phyloP scores from a whole-genome alignment of 1,140 invertebrate species.

The Adoxophyes honmai region DNA sequence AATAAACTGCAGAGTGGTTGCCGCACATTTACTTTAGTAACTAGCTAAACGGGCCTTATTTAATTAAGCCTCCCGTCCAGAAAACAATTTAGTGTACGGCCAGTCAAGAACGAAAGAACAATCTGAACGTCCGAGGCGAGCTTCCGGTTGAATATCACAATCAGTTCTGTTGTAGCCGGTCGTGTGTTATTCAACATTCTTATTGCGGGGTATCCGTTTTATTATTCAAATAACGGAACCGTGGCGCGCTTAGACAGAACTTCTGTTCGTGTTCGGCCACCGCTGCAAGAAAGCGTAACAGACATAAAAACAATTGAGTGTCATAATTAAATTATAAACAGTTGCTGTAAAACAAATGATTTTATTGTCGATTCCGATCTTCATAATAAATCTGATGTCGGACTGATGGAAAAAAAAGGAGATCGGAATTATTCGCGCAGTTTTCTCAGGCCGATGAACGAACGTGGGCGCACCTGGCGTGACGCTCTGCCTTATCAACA shows the following conservation, averaged over 20 bases:
- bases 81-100: too few relatives aligned
- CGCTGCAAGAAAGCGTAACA: conserved; percentile 7
- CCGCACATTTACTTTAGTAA: too few relatives aligned
- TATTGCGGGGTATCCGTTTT: background rate
- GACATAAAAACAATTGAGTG: conserved; percentile 11
- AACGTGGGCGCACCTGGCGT: conserved; percentile 34
- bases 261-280: background rate
- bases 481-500: conserved; percentile 40
- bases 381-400: conserved; percentile 45
- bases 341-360: conserved; percentile 46
- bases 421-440: conserved; percentile 42
- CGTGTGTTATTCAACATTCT: background rate
- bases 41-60: too few relatives aligned
- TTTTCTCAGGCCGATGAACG: conserved; percentile 46
- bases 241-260: background rate
- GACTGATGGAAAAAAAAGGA: conserved; percentile 37
- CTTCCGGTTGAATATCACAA: too few relatives aligned
- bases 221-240: conserved; percentile 9
- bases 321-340: conserved; percentile 24
- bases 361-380: conserved; percentile 47
- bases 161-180: too few relatives aligned
- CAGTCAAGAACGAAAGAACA: too few relatives aligned
- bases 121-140: too few relatives aligned
- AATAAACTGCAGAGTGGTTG: too few relatives aligned
- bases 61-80: too few relatives aligned